Evolutionary conservation across 2,888 invertebrate species (phyloP), one percentile per base, ranked within the genome.

Genomic region (Drosophila hamatofila): DNA sequence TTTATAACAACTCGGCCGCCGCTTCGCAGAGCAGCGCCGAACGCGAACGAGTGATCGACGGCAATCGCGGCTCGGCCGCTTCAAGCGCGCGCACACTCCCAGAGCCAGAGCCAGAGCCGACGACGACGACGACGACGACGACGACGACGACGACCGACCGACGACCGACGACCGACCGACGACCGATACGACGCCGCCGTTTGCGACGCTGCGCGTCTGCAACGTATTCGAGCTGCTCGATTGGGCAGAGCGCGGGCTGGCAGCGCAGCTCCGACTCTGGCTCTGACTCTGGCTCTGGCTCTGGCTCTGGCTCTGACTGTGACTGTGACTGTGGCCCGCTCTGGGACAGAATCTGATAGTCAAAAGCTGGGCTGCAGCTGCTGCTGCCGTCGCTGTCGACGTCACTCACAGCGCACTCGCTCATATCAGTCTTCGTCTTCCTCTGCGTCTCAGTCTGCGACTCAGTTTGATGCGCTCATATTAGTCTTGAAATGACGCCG

Each of bases 1-100:
- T 93, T 93, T 93, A 93, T 93, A 93, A 92, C 91, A 91, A 92
- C 88, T 88, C 89, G 76, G 77, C 78, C 83, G 77, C 74, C 88
- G 83, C 83, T 74, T 83, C 83, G 86, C 74, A 66, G 89, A 83
- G 86, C 89, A 88, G 81, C 83, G 74, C 64, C 81, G 78, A 80
- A 77, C 83, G 83, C 74, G 78, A 86, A 74, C 81, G 80, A 87
- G 82, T 89, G 88, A 89, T 81, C 89, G 88, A 75, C 82, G 85
- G 75, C 81, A 78, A 80, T 78, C 79, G 79, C 69, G 72, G 80
- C 74, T 75, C 78, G 80, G 81, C 80, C 81, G 90, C 85, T 86
- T 80, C 80, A 81, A 86, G 89, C 82, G 81, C 83, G 80, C 81
- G 83, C 83, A 84, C 88, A 83, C 80, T 66, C 60, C 48, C 48